Base-by-base conservation (phyloP, 2,797 vertebrate genomes). In the Amazona ochrocephala region DNA sequence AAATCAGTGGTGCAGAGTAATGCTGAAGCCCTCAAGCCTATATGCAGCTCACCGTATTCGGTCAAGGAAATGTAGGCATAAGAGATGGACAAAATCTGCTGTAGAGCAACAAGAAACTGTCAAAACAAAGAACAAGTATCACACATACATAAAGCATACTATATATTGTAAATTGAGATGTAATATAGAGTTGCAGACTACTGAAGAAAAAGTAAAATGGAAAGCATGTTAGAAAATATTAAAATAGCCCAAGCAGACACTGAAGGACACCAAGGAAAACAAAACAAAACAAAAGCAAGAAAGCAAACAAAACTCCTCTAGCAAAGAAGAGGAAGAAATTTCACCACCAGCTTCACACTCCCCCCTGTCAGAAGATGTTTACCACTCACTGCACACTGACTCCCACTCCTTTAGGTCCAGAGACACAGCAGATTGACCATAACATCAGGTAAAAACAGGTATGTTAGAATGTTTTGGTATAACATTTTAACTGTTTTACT, bases 41-140 rank as follows among this genome's bases (percentile, higher is more conserved):
- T 27, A 32, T 1, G 3, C 5, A 47, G 37, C 14, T 79, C 37
- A 58, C 2, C 1, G 1, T 66, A 9, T 4, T 51, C 11, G 6
- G 4, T 37, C 41, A 89, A 12, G 56, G 34, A 84, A 90, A 74
- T 4, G 3, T 1, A 56, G 27, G 50, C 22, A 58, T 22, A 6
- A 9, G n/a, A 86, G 4, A 2, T 27, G 10, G 21, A 16, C 11
- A 83, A 84, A 88, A 90, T 17, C 21, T 66, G 29, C 6, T 62
- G 15, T 19, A 61, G 3, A 2, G 5, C 37, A 86, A 84, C 1
- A 11, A 54, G 2, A 53, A 66, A 27, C 4, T 5, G 9, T 4
- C 6, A 51, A 84, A 85, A 37, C 7, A 54, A 77, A 80, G 7
- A 64, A 20, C 7, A 51, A 65, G 2, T 30, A 62, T 29, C 50